A percentile compares a stretch with the other conserved stretches of the same genome.
These are phyloP conservation scores for Pandion haliaetus DNA, from an alignment of 2,113 vertebrate species.

Conservation along the genomic window DNA sequence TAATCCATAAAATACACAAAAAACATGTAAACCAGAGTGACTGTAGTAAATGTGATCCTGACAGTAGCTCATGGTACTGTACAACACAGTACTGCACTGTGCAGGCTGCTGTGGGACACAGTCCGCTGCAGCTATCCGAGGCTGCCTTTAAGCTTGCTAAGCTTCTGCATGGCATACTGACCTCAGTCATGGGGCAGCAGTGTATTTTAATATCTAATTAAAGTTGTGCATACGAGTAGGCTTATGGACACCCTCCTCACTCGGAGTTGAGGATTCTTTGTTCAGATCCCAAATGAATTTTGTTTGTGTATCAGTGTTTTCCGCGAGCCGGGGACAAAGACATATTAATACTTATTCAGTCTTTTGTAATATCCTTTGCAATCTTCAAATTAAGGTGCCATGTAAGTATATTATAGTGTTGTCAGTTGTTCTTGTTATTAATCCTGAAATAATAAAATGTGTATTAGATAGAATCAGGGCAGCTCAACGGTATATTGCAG, in stretches of 20 bases:
- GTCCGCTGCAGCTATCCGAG: background rate
- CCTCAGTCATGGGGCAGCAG: background rate
- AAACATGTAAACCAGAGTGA: background rate
- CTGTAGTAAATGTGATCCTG: background rate
- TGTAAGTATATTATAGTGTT: slow-evolving; percentile 60
- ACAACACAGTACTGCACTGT: background rate
- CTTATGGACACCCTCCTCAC: background rate
- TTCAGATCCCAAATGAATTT: slow-evolving; percentile 33
- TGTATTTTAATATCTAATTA: background rate
- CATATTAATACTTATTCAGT: slow-evolving; percentile 53
- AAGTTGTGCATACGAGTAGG: background rate
- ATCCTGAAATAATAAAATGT: slow-evolving; percentile 68
- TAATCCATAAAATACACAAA: background rate
- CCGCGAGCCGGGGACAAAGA: slow-evolving; percentile 15
- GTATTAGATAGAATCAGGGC: slow-evolving; percentile 66
- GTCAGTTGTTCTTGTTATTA: slow-evolving; percentile 51
- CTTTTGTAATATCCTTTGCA: slow-evolving; percentile 60
- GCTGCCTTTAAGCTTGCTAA: background rate
- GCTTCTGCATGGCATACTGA: background rate
- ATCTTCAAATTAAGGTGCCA: slow-evolving; percentile 56
- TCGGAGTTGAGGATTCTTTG: background rate
- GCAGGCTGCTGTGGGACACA: background rate
- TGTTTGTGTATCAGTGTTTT: slow-evolving; percentile 39
- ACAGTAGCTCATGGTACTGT: background rate
- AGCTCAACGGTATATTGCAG: slow-evolving; percentile 53